Conservation (phyloP, 1,140 invertebrate species). For the Pinna nobilis region DNA sequence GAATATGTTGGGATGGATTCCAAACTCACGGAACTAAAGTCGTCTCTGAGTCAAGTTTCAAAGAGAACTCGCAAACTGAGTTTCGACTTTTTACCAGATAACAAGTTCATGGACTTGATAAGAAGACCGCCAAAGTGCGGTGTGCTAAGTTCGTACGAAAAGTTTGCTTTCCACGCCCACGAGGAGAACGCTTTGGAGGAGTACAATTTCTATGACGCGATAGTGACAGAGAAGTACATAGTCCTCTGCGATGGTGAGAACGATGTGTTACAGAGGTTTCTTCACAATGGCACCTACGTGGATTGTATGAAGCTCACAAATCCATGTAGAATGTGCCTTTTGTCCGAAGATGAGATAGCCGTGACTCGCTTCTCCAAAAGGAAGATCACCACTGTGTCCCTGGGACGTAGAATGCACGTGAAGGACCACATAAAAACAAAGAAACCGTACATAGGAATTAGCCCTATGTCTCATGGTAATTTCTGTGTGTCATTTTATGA, state of each 20-base stretch:
- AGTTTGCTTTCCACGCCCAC: conserved; percentile 19
- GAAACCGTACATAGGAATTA: conserved; percentile 35
- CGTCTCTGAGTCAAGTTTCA: conserved; percentile 9
- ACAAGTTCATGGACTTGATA: conserved; percentile 14
- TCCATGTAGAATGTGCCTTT: conserved; percentile 25
- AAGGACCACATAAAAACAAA: conserved; percentile 34
- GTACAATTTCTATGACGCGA: conserved; percentile 38
- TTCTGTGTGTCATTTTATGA: conserved; percentile 41
- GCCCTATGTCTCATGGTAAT: conserved; percentile 16
- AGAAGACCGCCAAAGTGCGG: conserved; percentile 15
- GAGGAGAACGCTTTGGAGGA: not conserved
- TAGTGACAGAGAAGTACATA: conserved; percentile 32
- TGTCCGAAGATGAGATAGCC: conserved; percentile 32
- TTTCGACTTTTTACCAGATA: conserved; percentile 35
- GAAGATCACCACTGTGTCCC: conserved; percentile 31
- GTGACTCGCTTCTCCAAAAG: conserved; percentile 39
- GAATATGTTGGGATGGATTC: conserved; percentile 14
- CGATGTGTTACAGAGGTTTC: conserved; percentile 16
- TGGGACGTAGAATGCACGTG: conserved; percentile 36
- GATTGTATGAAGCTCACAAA: conserved; percentile 29
- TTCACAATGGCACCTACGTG: conserved; percentile 22
- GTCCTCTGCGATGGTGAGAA: conserved; percentile 34
- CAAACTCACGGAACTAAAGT: conserved; percentile 11
- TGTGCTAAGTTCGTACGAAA: conserved; percentile 1
- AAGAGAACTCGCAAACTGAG: conserved; percentile 16